Evolutionary conservation across 2,113 vertebrate species (phyloP).

Genomic region (Hydrochoerus hydrochaeris): DNA sequence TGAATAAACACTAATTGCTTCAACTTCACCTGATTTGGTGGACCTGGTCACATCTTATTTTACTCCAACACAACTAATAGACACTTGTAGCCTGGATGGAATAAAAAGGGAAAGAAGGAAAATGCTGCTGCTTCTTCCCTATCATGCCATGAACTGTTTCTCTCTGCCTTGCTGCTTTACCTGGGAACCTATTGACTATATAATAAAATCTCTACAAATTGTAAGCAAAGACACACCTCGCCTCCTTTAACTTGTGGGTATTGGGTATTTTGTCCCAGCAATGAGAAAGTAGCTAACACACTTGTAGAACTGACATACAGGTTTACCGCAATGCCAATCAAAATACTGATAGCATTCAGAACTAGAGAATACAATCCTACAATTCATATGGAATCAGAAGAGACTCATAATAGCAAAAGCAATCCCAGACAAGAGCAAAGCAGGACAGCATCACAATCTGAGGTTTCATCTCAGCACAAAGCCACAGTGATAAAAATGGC

Average conservation of each 20-base stretch:
- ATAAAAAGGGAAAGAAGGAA: not conserved
- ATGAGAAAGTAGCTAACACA: too few relatives aligned
- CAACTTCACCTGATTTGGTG: not conserved
- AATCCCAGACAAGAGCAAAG: not conserved
- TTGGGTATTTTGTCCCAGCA: too few relatives aligned
- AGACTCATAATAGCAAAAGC: not conserved
- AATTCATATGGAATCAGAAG: not conserved
- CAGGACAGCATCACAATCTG: not conserved
- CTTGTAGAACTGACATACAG: not conserved
- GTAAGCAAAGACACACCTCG: not conserved
- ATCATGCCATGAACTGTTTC: not conserved
- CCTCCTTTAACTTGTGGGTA: too few relatives aligned
- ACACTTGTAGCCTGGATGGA: not conserved
- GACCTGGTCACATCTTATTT: not conserved
- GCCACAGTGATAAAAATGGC: not conserved
- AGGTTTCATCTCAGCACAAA: not conserved
- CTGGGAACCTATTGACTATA: not conserved
- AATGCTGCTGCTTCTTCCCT: not conserved
- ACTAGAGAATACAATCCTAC: not conserved
- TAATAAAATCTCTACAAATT: not conserved
- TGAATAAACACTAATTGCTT: not conserved
- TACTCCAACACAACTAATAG: not conserved
- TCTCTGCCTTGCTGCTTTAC: not conserved
- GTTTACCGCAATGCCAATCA: not conserved
- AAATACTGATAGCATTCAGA: not conserved